These are phyloP conservation scores for Heliconius ethilla DNA, from an alignment of 2,888 invertebrate species.

Conservation along the genomic window DNA sequence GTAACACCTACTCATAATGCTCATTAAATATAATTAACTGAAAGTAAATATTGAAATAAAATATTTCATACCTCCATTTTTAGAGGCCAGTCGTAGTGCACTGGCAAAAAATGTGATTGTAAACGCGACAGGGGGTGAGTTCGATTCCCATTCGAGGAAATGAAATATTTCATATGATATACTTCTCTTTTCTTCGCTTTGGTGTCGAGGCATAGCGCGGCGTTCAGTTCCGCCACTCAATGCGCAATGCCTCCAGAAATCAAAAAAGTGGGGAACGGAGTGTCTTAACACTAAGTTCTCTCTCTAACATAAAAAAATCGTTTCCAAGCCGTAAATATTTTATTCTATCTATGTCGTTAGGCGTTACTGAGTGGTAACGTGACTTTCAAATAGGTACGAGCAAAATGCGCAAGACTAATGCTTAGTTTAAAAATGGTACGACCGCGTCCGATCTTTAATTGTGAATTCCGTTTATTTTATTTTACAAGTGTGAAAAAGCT, in stretches of 20 bases:
- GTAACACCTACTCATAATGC: neutral
- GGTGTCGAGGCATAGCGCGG: neutral
- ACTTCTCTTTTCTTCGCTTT: neutral
- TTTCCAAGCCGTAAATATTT: too few relatives aligned
- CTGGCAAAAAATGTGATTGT: neutral
- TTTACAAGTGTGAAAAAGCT: conserved; percentile 32
- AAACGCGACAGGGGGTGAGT: neutral
- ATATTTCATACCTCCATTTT: neutral
- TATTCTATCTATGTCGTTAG: neutral
- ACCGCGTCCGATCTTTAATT: conserved; percentile 42
- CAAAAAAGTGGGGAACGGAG: too few relatives aligned
- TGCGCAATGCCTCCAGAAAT: too few relatives aligned
- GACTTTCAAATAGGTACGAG: neutral
- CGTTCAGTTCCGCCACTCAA: too few relatives aligned
- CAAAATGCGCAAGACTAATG: conserved; percentile 38
- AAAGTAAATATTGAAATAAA: neutral
- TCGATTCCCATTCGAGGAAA: neutral
- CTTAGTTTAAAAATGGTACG: conserved; percentile 38
- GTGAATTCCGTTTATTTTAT: conserved; percentile 25
- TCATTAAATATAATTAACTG: neutral
- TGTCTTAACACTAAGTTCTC: too few relatives aligned
- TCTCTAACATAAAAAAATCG: too few relatives aligned
- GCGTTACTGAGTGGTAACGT: neutral
- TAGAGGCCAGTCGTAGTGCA: neutral
- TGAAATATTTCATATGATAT: too few relatives aligned